Conservation (phyloP, 2,888 invertebrate genomes). For the Drosophila histrio region DNA sequence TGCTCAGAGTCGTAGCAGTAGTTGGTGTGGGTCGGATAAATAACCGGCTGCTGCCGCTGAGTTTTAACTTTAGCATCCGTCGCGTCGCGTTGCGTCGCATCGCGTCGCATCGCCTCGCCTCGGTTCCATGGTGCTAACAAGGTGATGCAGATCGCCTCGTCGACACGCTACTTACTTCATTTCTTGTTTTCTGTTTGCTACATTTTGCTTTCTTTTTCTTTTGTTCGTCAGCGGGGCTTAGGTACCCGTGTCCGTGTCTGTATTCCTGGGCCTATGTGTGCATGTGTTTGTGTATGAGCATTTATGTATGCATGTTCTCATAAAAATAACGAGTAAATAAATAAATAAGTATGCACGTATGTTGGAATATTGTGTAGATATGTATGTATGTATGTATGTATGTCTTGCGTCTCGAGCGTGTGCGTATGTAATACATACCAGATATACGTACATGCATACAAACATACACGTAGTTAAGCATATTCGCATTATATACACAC, state of each 20-base stretch:
- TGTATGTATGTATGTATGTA: constrained; percentile 1
- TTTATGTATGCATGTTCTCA: constrained; percentile 16
- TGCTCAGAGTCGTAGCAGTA: constrained; percentile 25
- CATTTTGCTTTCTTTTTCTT: constrained; percentile 67
- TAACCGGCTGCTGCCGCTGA: constrained; percentile 63
- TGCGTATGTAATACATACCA: background rate
- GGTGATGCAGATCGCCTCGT: constrained; percentile 74
- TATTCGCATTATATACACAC: background rate
- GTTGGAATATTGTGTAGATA: background rate
- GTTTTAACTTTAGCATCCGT: constrained; percentile 57
- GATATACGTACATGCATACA: background rate
- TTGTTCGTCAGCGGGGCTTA: constrained; percentile 33
- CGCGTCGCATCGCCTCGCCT: background rate
- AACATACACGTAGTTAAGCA: background rate
- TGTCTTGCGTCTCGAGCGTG: background rate
- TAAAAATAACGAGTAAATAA: constrained; percentile 31
- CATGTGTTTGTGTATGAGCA: background rate
- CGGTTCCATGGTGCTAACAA: constrained; percentile 68
- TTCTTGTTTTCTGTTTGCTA: constrained; percentile 58
- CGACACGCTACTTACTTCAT: constrained; percentile 76
- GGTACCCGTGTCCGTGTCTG: background rate
- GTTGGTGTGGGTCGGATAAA: constrained; percentile 47
- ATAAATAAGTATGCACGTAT: constrained; percentile 12
- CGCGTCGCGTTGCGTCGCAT: constrained; percentile 1
- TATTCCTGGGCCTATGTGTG: constrained; percentile 5